phyloP scores from a whole-genome alignment of 2,888 invertebrate species.

The Elysia crispata region DNA sequence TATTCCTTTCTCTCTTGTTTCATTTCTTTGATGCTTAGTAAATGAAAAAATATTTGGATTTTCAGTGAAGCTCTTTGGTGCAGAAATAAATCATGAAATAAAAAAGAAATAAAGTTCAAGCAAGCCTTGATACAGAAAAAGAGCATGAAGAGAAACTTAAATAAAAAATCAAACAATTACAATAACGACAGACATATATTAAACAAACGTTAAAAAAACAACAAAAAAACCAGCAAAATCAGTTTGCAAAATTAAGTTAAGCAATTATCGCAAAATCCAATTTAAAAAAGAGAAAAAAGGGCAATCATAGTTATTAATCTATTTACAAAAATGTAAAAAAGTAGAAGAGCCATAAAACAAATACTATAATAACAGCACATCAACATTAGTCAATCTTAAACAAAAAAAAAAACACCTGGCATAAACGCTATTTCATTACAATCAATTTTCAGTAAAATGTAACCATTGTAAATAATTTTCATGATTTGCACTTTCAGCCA shows the following conservation, averaged over 20 bases:
- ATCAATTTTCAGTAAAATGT: no score
- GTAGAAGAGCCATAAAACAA: constrained; percentile 31
- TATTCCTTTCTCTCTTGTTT: no score
- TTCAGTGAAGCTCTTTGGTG: constrained; percentile 44
- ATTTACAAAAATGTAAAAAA: constrained; percentile 27
- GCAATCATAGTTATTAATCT: not conserved
- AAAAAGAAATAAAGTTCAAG: constrained; percentile 10
- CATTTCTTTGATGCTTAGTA: no score
- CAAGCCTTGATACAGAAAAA: not conserved
- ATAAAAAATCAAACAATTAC: no score
- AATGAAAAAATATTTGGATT: constrained; percentile 27
- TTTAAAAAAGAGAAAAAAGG: not conserved
- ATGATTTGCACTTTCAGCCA: no score
- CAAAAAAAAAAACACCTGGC: no score
- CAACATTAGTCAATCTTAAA: no score
- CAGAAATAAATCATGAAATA: not conserved
- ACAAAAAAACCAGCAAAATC: not conserved
- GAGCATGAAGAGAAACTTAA: not conserved
- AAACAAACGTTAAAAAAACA: not conserved
- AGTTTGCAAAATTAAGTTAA: not conserved
- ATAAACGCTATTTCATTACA: no score
- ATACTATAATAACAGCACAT: constrained; percentile 9
- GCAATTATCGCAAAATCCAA: not conserved
- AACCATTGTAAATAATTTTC: no score
- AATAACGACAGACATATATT: no score